Conservation (phyloP, 2,888 invertebrate genomes). For the Metacarcinus magister region DNA sequence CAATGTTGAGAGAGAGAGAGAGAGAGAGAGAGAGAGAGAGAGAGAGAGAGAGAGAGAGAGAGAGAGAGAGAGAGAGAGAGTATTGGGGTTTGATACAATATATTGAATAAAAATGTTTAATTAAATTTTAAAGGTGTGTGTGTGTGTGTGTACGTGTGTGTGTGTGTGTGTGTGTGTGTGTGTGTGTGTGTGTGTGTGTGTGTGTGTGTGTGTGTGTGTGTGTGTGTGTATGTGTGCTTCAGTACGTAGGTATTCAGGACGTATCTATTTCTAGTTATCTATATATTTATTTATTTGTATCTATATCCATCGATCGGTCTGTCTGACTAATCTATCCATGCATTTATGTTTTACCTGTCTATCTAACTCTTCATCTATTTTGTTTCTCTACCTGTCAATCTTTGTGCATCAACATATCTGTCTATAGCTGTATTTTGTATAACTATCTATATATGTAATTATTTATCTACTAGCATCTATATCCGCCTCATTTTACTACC, state of each 20-base stretch:
- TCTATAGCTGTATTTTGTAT: not conserved
- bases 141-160: conserved; percentile 1
- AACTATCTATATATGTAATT: not conserved
- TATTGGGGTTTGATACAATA: not conserved
- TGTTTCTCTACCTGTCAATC: not conserved
- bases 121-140: not conserved
- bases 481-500: too few relatives aligned
- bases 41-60: conserved; percentile 10
- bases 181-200: conserved; percentile 60
- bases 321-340: not conserved
- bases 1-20: not conserved
- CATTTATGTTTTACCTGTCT: not conserved
- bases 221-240: not conserved
- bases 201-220: conserved; percentile 61
- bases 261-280: not conserved
- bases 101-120: conserved; percentile 3
- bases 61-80: conserved; percentile 34
- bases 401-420: not conserved
- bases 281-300: not conserved
- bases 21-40: conserved; percentile 40
- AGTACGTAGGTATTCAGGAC: not conserved
- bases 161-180: conserved; percentile 19
- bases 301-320: not conserved
- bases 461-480: too few relatives aligned
- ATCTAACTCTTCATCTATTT: not conserved